A percentile compares a stretch with the other conserved stretches of the same genome.
phyloP scores from a whole-genome alignment of 1,140 invertebrate genomes.

The Polypedilum vanderplanki region DNA sequence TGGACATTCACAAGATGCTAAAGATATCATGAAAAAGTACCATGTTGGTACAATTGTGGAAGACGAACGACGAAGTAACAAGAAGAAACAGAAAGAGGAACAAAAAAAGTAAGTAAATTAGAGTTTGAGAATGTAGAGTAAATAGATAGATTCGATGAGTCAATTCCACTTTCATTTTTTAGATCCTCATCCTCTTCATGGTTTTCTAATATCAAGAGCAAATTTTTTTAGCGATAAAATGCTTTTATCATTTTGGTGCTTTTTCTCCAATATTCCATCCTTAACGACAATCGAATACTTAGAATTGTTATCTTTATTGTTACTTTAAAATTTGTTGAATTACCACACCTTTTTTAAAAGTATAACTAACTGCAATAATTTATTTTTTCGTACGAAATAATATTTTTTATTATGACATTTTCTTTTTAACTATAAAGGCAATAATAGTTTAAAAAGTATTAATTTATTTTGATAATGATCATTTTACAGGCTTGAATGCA shows the following conservation, averaged over 20 bases:
- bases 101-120: not conserved
- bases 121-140: not conserved
- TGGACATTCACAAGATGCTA: conserved; percentile 42
- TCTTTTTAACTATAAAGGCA: too few species aligned
- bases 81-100: conserved; percentile 34
- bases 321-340: too few species aligned
- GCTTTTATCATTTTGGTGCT: not conserved
- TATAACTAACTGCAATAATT: too few species aligned
- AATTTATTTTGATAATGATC: too few species aligned
- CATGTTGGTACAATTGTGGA: conserved; percentile 40
- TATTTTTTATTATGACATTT: too few species aligned
- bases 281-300: not conserved
- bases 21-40: conserved; percentile 35
- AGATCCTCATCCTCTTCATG: not conserved
- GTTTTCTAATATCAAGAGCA: not conserved
- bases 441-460: too few species aligned
- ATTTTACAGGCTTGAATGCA: too few species aligned
- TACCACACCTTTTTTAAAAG: too few species aligned
- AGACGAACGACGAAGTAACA: conserved; percentile 37
- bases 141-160: conserved; percentile 8
- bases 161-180: not conserved
- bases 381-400: too few species aligned
- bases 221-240: not conserved
- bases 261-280: not conserved
- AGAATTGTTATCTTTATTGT: too few species aligned